A percentile compares a stretch with the other conserved stretches of the same genome.
Evolutionary conservation across 2,113 vertebrate species (phyloP).

Genomic region (Collichthys lucidus): DNA sequence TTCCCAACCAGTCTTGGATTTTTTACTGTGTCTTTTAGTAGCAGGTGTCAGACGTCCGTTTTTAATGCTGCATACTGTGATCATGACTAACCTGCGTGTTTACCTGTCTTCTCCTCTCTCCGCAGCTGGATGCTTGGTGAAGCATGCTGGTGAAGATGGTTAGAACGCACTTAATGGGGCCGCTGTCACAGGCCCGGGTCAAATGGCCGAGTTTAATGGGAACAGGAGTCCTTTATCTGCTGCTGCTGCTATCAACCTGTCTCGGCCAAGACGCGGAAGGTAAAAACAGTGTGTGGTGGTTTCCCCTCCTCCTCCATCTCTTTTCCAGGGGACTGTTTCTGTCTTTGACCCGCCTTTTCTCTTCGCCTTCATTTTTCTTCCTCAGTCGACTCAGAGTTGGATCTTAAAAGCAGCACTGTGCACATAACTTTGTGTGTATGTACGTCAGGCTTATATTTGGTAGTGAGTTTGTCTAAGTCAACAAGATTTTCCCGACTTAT

Average conservation of each 20-base stretch:
- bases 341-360: not conserved
- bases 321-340: not conserved
- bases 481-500: not conserved
- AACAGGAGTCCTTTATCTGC: slow-evolving; percentile 71
- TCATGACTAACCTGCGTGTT: slow-evolving; percentile 49
- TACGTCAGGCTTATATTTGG: not conserved
- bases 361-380: not conserved
- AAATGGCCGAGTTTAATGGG: slow-evolving; percentile 63
- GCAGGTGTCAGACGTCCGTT: slow-evolving; percentile 19
- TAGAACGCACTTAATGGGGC: slow-evolving; percentile 52
- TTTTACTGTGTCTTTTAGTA: not conserved
- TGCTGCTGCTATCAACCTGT: slow-evolving; percentile 72
- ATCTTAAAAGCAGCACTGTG: not conserved
- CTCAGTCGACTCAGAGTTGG: not conserved
- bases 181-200: slow-evolving; percentile 59
- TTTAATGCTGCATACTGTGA: slow-evolving; percentile 7
- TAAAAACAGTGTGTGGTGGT: slow-evolving; percentile 44
- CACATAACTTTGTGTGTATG: not conserved
- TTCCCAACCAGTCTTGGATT: not conserved
- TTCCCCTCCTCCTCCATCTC: not conserved
- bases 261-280: slow-evolving; percentile 78
- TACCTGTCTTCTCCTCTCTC: slow-evolving; percentile 33
- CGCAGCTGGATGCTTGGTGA: slow-evolving; percentile 71
- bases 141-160: slow-evolving; percentile 77
- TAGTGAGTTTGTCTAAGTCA: not conserved